phyloP scores from a whole-genome alignment of 2,113 vertebrate species.

The Apeltes quadracus region DNA sequence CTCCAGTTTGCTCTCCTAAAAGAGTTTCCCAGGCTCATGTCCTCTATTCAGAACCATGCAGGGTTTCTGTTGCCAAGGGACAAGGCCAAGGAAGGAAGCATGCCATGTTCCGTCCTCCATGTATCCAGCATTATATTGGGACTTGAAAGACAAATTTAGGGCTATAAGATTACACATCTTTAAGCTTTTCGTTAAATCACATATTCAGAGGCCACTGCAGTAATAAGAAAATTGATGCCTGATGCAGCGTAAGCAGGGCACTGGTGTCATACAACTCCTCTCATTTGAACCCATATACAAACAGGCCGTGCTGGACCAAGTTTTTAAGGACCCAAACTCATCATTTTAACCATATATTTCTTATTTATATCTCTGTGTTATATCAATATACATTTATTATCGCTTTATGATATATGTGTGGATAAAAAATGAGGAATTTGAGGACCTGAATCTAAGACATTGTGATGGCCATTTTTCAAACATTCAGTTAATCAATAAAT shows the following conservation, averaged over 20 bases:
- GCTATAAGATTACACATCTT: constrained; percentile 8
- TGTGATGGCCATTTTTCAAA: not conserved
- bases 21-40: constrained; percentile 80
- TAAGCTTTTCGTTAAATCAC: not conserved
- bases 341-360: not conserved
- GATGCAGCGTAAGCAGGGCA: constrained; percentile 27
- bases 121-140: constrained; percentile 16
- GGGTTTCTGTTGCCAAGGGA: constrained; percentile 76
- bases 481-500: not conserved
- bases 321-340: constrained; percentile 2
- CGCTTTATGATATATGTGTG: not conserved
- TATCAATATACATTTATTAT: not conserved
- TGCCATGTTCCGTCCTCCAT: constrained; percentile 42
- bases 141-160: constrained; percentile 16
- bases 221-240: constrained; percentile 14
- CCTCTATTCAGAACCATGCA: constrained; percentile 75
- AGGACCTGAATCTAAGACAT: not conserved
- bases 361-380: constrained; percentile 2
- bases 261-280: constrained; percentile 30
- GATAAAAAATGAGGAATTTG: not conserved
- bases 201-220: constrained; percentile 14
- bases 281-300: not conserved
- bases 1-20: constrained; percentile 60
- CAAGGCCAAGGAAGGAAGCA: constrained; percentile 72
- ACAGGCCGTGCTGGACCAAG: not conserved